Conservation (phyloP, 2,797 vertebrate genomes). For the Gambelia wislizenii region DNA sequence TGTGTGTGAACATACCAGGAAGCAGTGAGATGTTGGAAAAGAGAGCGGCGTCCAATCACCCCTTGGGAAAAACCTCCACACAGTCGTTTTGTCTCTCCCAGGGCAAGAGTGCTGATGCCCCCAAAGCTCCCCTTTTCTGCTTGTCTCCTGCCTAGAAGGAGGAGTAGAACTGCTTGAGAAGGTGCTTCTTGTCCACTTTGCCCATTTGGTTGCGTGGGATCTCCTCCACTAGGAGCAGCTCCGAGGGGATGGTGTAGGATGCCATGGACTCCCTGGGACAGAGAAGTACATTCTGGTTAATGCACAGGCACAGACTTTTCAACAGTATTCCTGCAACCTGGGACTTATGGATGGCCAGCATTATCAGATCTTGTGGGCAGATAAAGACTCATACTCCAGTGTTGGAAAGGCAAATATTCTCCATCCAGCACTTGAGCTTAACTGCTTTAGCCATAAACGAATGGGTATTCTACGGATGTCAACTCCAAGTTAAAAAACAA, state of each 20-base stretch:
- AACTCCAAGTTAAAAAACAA: too few species aligned
- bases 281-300: rapidly evolving
- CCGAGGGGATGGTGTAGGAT: slow-evolving; percentile 86
- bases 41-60: background rate
- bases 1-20: too few species aligned
- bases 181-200: slow-evolving; percentile 95
- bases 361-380: too few species aligned
- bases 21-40: background rate
- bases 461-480: too few species aligned
- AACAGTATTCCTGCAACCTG: too few species aligned
- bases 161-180: slow-evolving; percentile 85
- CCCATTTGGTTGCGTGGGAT: slow-evolving; percentile 97
- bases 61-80: too few species aligned
- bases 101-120: rapidly evolving
- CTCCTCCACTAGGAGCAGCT: slow-evolving; percentile 90
- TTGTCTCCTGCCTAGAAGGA: slow-evolving; percentile 3
- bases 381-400: too few species aligned
- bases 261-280: slow-evolving; percentile 86
- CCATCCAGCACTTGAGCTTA: too few species aligned
- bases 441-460: too few species aligned
- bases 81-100: rapidly evolving
- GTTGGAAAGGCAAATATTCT: too few species aligned
- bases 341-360: background rate
- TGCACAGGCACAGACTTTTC: rapidly evolving
- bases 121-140: too few species aligned